Base-by-base conservation (phyloP, 2,113 vertebrate genomes). In the Colaptes auratus region DNA sequence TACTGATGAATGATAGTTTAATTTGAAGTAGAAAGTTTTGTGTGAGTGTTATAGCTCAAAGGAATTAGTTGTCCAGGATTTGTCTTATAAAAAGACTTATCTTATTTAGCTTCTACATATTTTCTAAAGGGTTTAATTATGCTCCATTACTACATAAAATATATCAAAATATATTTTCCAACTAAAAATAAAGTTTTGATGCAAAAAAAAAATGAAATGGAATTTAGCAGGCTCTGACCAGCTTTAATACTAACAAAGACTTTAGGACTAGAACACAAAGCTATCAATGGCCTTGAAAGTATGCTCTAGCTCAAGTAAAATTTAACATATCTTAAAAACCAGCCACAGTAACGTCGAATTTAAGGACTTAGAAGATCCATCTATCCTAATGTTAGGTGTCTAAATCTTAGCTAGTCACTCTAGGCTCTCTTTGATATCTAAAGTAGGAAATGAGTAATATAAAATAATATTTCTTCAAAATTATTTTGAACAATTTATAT, bases 21-120 rank as follows among this genome's bases (percentile, higher is more conserved):
- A 88, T 89, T 95, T 76, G 31, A n/a, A 91, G 85, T 24, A 80
- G 59, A 79, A 87, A 44, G 48, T 36, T 91, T 93, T 85, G 13
- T 64, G 28, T 91, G 72, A 88, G 82, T 19, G 13, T 70, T 71
- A 71, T 5, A 91, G 28, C 48, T 31, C 48, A 71, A 80, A 92
- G 36, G 31, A 89, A 89, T 87, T 48, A 76, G 28, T 44, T 93
- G 21, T 52, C 66, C 1, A 6, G 30, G 35, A 70, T 84, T 86
- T 91, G 28, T 71, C 12, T 86, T 42, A 48, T 28, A 35, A 60
- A 60, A 90, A 80, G 0, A 31, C 36, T 69, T 80, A 59, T 46
- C 2, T 50, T 79, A 72, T 72, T 93, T 89, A 65, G 10, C 8
- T 65, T 84, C 35, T 89, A 61, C 93, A 60, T 70, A 18, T 82